Evolutionary conservation across 2,797 vertebrate species (phyloP).

Genomic region (Remorina albescens): DNA sequence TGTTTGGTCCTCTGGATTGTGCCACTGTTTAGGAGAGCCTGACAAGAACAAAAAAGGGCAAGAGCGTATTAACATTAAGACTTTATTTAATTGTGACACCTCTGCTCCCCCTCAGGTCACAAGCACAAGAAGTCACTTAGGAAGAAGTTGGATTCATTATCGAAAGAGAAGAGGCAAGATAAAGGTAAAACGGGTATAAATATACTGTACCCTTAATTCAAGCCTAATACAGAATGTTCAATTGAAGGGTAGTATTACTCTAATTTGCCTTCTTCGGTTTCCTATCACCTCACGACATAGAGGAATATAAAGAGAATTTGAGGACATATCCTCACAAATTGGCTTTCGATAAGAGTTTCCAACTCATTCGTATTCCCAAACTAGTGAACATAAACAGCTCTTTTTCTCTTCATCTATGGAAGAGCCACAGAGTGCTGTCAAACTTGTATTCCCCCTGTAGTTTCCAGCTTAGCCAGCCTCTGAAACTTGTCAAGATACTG

Average conservation of each 20-base stretch:
- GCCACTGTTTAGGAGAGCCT: background rate
- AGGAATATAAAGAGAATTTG: background rate
- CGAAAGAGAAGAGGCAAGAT: constrained; percentile 97
- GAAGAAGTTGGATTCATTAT: constrained; percentile 96
- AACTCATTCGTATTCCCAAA: constrained; percentile 30
- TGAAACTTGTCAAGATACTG: constrained; percentile 59
- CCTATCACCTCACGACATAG: background rate
- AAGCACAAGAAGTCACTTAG: constrained; percentile 96
- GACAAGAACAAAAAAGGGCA: constrained; percentile 4
- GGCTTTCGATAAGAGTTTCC: constrained; percentile 9
- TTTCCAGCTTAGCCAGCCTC: constrained; percentile 48
- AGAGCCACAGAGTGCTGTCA: constrained; percentile 41
- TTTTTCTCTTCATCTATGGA: constrained; percentile 33
- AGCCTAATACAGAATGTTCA: background rate
- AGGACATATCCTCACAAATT: background rate
- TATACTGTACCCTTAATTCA: background rate
- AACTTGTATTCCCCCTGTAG: constrained; percentile 43
- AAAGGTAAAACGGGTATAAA: constrained; percentile 80
- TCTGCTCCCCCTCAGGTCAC: constrained; percentile 85
- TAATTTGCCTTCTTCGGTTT: background rate
- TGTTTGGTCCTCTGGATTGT: background rate
- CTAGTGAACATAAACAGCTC: constrained; percentile 50
- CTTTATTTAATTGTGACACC: constrained; percentile 3
- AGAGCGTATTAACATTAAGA: constrained; percentile 7
- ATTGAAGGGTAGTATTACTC: background rate